A percentile compares a stretch with the other conserved stretches of the same genome.
phyloP scores from a whole-genome alignment of 2,888 invertebrate species.

The Lathronympha strigana region DNA sequence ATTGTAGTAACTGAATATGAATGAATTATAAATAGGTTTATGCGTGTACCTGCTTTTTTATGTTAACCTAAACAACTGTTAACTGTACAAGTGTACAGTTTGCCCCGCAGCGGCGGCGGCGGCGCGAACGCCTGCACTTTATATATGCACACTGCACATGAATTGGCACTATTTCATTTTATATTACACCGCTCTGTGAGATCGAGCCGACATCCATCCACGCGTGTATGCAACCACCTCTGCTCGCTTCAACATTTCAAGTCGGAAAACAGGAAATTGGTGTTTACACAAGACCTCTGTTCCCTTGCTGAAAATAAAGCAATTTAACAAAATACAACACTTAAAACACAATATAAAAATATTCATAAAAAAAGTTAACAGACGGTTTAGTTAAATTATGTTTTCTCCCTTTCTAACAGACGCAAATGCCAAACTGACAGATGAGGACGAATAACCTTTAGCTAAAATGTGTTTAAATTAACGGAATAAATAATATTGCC shows the following conservation, averaged over 20 bases:
- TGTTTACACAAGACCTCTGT: not conserved
- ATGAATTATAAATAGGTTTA: too few relatives aligned
- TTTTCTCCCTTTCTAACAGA: too few relatives aligned
- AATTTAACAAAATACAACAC: not conserved
- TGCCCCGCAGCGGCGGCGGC: not conserved
- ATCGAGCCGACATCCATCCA: not conserved
- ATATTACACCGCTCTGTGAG: not conserved
- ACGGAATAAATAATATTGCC: too few relatives aligned
- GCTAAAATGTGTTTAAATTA: too few relatives aligned
- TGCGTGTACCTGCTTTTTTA: too few relatives aligned
- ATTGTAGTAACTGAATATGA: too few relatives aligned
- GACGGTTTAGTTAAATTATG: too few relatives aligned
- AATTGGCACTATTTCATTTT: slow-evolving; percentile 1
- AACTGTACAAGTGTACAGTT: not conserved
- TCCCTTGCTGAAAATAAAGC: not conserved
- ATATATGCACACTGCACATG: not conserved
- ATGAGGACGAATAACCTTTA: too few relatives aligned
- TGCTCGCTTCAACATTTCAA: not conserved
- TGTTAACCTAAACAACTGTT: too few relatives aligned
- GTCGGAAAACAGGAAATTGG: not conserved
- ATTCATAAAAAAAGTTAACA: too few relatives aligned
- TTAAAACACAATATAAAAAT: too few relatives aligned
- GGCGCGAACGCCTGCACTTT: not conserved
- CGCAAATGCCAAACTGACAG: too few relatives aligned
- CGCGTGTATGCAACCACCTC: not conserved